A percentile compares a stretch with the other conserved stretches of the same genome.
phyloP scores from a whole-genome alignment of 2,113 vertebrate genomes.

The Carassius gibelio region DNA sequence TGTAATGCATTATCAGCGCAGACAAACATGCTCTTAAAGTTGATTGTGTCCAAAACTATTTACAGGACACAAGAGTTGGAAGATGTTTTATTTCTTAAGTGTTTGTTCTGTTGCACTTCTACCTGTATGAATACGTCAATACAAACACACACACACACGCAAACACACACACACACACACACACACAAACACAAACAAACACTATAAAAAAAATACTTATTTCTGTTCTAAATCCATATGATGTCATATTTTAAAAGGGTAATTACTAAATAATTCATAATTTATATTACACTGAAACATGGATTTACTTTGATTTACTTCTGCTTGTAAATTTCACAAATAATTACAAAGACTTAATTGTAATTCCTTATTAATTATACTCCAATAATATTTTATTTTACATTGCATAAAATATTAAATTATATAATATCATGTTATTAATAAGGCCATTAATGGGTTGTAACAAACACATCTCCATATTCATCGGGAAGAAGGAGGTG shows the following conservation, averaged over 20 bases:
- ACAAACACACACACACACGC: neutral
- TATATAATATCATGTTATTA: neutral
- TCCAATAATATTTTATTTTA: neutral
- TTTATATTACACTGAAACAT: no score
- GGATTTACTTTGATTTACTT: no score
- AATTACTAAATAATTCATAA: neutral
- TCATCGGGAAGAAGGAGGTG: no score
- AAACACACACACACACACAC: neutral
- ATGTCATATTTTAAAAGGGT: neutral
- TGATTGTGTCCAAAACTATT: neutral
- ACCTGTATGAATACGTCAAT: neutral
- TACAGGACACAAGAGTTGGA: neutral
- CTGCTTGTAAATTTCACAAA: no score
- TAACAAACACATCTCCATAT: no score
- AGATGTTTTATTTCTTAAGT: neutral
- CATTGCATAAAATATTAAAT: neutral
- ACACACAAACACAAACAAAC: neutral
- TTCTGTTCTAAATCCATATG: neutral
- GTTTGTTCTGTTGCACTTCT: neutral
- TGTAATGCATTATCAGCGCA: slow-evolving; percentile 11
- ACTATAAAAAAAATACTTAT: neutral
- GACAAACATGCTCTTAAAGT: neutral
- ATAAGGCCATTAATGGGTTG: no score
- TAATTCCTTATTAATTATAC: neutral
- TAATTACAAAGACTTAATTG: no score